Percentiles rank a stretch among this genome's conserved stretches.
Evolutionary conservation across 2,888 invertebrate species (phyloP).

Genomic region (Melieria picta): DNA sequence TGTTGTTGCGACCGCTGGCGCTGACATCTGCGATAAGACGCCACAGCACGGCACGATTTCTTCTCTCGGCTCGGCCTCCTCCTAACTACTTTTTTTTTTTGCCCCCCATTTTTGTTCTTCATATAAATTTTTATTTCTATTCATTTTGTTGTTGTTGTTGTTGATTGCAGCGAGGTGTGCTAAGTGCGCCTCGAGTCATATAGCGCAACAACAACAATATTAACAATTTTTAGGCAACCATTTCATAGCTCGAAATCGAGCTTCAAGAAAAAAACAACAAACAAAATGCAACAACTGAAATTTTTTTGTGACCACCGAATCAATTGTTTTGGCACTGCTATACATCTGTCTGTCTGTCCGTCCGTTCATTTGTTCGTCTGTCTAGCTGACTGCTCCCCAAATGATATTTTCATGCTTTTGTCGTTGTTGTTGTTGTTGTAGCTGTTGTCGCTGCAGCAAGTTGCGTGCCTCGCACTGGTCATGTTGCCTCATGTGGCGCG

Average conservation of each 20-base stretch:
- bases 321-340: too few relatives aligned
- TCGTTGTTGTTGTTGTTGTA: background rate
- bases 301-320: too few relatives aligned
- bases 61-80: background rate
- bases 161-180: background rate
- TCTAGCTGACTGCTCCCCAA: background rate
- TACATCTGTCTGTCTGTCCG: too few relatives aligned
- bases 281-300: too few relatives aligned
- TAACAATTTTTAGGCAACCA: background rate
- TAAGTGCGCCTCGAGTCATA: background rate
- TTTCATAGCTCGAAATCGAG: background rate
- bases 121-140: too few relatives aligned
- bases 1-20: conserved; percentile 24
- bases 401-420: background rate
- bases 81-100: too few relatives aligned
- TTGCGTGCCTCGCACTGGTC: too few relatives aligned
- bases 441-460: too few relatives aligned
- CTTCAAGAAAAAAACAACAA: too few relatives aligned
- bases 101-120: too few relatives aligned
- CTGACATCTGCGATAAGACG: conserved; percentile 32
- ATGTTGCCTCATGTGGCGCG: too few relatives aligned
- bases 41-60: background rate
- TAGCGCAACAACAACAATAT: background rate
- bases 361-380: background rate
- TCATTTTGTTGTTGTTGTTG: too few relatives aligned